A percentile compares a stretch with the other conserved stretches of the same genome.
Evolutionary conservation across 2,113 vertebrate species (phyloP).

Genomic region (Lipophrys pholis): DNA sequence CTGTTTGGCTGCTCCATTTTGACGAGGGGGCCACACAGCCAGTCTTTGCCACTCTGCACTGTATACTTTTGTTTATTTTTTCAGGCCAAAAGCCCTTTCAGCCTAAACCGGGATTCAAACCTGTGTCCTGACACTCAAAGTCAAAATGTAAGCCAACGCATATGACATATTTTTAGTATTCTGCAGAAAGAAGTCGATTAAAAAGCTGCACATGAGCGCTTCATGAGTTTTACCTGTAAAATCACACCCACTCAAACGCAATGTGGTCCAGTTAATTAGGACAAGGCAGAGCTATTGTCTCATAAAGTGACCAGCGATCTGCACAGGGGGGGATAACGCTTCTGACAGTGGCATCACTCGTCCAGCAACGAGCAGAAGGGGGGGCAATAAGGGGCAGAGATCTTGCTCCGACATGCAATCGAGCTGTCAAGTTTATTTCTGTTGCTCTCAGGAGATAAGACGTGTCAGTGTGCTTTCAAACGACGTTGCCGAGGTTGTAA

Average conservation of each 20-base stretch:
- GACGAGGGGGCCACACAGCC: no score
- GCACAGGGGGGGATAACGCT: conserved; percentile 8
- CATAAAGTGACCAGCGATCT: conserved; percentile 31
- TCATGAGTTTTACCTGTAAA: conserved; percentile 16
- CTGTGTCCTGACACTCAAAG: no score
- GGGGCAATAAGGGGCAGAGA: conserved; percentile 4
- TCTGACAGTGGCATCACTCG: conserved; percentile 22
- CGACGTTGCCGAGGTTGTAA: background rate
- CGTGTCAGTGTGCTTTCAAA: conserved; percentile 2
- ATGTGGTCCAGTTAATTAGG: conserved; percentile 20
- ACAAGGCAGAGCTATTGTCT: conserved; percentile 8
- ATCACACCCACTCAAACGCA: background rate
- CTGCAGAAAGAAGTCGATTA: conserved; percentile 15
- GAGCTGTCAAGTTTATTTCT: conserved; percentile 13
- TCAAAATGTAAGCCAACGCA: no score
- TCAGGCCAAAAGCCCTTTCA: no score
- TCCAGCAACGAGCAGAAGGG: conserved; percentile 11
- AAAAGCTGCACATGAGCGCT: conserved; percentile 15
- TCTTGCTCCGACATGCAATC: conserved; percentile 10
- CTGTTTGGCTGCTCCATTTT: no score
- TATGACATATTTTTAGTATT: background rate
- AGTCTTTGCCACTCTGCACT: no score
- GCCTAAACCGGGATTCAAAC: no score
- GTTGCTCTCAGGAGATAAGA: background rate
- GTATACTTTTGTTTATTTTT: no score